A percentile compares a stretch with the other conserved stretches of the same genome.
phyloP scores from a whole-genome alignment of 2,113 vertebrate species.

The Alexandromys fortis region DNA sequence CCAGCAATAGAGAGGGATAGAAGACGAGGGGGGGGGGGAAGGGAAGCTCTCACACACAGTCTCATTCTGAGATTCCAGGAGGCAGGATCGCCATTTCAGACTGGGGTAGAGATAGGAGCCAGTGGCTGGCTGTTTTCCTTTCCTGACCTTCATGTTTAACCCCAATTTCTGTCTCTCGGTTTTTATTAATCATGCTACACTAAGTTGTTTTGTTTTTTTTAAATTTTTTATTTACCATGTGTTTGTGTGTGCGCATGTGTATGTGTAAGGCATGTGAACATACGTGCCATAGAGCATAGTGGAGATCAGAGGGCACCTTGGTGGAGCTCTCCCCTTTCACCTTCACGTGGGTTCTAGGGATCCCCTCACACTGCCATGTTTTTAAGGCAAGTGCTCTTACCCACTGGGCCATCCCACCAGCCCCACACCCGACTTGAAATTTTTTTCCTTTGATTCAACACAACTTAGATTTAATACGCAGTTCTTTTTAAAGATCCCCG shows the following conservation, averaged over 20 bases:
- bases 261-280: background rate
- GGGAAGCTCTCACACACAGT: too few relatives aligned
- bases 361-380: background rate
- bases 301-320: background rate
- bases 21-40: too few relatives aligned
- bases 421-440: background rate
- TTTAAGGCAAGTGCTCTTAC: background rate
- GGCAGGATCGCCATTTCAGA: too few relatives aligned
- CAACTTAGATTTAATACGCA: slow-evolving; percentile 5
- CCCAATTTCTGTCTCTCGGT: too few relatives aligned
- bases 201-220: too few relatives aligned
- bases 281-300: background rate
- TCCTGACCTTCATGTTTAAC: too few relatives aligned
- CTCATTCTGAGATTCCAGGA: too few relatives aligned
- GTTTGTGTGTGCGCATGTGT: background rate
- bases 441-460: background rate
- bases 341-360: background rate
- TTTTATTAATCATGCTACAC: too few relatives aligned
- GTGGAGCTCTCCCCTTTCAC: too few relatives aligned
- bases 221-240: background rate
- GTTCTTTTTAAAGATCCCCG: slow-evolving; percentile 7
- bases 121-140: too few relatives aligned
- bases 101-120: too few relatives aligned
- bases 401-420: background rate
- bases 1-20: too few relatives aligned